Base-by-base conservation (phyloP, 2,113 vertebrate species). In the Brevimyrus niger region DNA sequence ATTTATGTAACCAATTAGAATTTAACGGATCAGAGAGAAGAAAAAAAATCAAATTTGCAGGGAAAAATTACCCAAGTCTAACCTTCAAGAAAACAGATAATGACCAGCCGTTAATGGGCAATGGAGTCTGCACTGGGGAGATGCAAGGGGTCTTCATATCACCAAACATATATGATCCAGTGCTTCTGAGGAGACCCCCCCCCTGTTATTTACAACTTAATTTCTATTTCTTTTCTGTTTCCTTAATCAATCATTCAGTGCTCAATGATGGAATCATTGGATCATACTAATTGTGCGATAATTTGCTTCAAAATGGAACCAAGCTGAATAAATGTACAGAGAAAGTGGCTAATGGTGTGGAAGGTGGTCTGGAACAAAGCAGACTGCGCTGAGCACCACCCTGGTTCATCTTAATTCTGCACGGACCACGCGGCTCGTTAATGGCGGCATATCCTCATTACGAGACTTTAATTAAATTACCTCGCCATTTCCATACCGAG, bases 1-100 rank as follows among this genome's bases (percentile, higher is more conserved):
- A 99, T 99, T 99, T 99, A 99, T 99, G 97, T 98, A 98, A 98
- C 97, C 98, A 99, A 99, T 99, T 99, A 99, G 98, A 97, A 96
- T 50, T 96, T 97, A 98, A 98, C 97, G 97, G 96, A 97, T 97
- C 97, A 97, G 97, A 97, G 96, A 97, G 96, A 96, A 97, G 97
- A 97, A 96, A 97, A 96, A 97, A 97, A 97, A 98, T 96, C 96
- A 98, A 97, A 96, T 97, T 97, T 97, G 96, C 96, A 96, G 93
- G 95, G 96, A 95, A 98, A 98, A 98, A 99, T 98, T 96, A 97
- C 97, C 96, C 96, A 96, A 97, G 97, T 97, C 96, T 95, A 96
- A 97, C 96, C 96, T 96, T 96, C 93, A 94, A 97, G 96, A 96
- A 97, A 98, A 97, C 94, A 98, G 97, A 97, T 97, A 98, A 97